Evolutionary conservation across 1,140 invertebrate species (phyloP), one percentile per base, ranked within the genome.

Genomic region (Caenorhabditis inopinata): DNA sequence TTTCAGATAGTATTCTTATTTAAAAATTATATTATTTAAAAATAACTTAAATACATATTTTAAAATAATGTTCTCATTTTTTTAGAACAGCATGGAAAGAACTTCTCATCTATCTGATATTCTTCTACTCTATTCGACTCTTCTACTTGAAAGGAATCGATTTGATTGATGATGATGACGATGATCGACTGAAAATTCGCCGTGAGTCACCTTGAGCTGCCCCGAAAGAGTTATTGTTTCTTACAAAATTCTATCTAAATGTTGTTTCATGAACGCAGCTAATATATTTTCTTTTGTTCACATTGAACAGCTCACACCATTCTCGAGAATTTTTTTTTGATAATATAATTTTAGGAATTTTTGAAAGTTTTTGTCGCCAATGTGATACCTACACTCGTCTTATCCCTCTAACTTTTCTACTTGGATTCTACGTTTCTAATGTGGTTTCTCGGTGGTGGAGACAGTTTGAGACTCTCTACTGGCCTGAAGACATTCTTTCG

Each of bases 341-440:
- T 12, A 21, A 14, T 12, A 21, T 14, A 73, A 27, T 45, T 80
- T 42, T 14, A 35, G 45, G 48, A 45, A 78, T 47, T 32, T 80
- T 80, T 23, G 78, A 80, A 75, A n/a, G 47, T 16, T 38, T 80
- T 35, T 80, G 68, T 18, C 78, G 68, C 16, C 79, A 83, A 46
- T 83, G 83, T 74, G 73, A 83, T 49, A 76, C 49, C 4, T 83
- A 74, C 23, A 82, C 79, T 38, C 68, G 51, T 62, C 51, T 75
- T 11, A 85, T 86, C 29, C 85, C 85, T 5, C 79, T 86, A 23
- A 82, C 85, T 11, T 86, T 86, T 68, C 79, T 86, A 3, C 83
- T 86, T 6, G 85, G 85, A n/a, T 86, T 86, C 62, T 86, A 86
- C 45, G 85, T 86, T 2, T 82, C 85, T 0, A 74, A 85, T 21